Base-by-base conservation (phyloP, 2,888 invertebrate genomes). In the Macaria liturata region DNA sequence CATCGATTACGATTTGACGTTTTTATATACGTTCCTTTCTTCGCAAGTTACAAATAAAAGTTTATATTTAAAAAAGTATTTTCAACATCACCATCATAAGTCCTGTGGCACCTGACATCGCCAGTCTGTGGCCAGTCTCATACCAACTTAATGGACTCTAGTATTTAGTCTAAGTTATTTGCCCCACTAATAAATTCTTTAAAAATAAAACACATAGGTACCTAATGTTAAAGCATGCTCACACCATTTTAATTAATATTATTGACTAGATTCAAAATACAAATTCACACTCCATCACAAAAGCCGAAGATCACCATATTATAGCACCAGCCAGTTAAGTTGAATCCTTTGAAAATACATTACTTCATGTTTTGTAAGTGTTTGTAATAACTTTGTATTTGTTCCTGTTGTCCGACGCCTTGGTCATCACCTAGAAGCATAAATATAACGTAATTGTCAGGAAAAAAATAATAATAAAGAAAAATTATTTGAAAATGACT, bases 311-410 rank as follows among this genome's bases (percentile, higher is more conserved):
- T 39, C 9, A 7, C 20, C 20, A 5, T 4, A 32, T 42, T 4
- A 32, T 42, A 42, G n/a, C 34, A 50, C 31, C 50, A 42, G 47
- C 34, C 4, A 40, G 40, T 49, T n/a, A 9, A 8, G 34, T 20
- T 5, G 32, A 9, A 37, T 34, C 31, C 31, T 30, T 9, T 20
- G 32, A 6, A 30, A 20, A 4, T 8, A 3, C 30, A 9, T 45
- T 45, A 72, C 62, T 80, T 77, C 82, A 81, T 81, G 56, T 76
- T 81, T 50, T 76, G 72, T 48, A 76, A 69, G 32, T 78, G 80
- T 56, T 78, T 80, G 49, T 71, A 76, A 57, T 76, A 84, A 50
- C 72, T 65, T 61, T 84, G 82, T 47, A 73, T 70, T 65, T 73
- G 77, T 47, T 75, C 76, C 67, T 74, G 6, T 4, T 51, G 76